Evolutionary conservation across 2,888 invertebrate species (phyloP).

Genomic region (Tiliacea aurago): DNA sequence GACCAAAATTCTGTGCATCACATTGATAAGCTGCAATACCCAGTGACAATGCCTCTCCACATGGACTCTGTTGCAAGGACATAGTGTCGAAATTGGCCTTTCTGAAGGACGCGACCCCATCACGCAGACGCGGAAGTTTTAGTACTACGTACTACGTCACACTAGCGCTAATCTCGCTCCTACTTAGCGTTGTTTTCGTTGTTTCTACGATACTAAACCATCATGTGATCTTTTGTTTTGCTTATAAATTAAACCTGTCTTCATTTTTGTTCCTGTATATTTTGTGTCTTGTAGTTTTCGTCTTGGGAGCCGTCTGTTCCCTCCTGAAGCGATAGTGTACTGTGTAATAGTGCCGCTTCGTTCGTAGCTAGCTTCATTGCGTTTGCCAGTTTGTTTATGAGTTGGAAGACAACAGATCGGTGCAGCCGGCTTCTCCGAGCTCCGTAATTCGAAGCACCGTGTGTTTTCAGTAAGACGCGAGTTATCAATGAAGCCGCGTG

Average conservation of each 20-base stretch:
- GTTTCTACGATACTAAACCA: constrained; percentile 55
- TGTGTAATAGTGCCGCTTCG: constrained; percentile 62
- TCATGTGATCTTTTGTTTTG: constrained; percentile 60
- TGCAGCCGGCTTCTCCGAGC: constrained; percentile 85
- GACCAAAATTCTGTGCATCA: constrained; percentile 60
- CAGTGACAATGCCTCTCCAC: constrained; percentile 73
- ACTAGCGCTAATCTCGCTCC: constrained; percentile 85
- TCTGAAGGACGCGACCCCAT: constrained; percentile 75
- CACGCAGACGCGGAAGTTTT: constrained; percentile 87
- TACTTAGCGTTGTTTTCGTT: constrained; percentile 76
- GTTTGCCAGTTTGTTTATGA: constrained; percentile 88
- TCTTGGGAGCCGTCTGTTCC: constrained; percentile 26
- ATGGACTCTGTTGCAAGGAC: constrained; percentile 80
- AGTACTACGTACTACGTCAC: constrained; percentile 83
- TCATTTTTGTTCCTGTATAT: constrained; percentile 58
- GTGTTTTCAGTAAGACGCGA: constrained; percentile 80
- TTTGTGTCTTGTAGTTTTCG: constrained; percentile 40
- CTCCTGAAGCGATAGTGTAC: constrained; percentile 42
- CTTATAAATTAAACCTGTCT: constrained; percentile 44
- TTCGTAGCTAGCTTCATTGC: constrained; percentile 85
- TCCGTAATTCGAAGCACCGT: constrained; percentile 76
- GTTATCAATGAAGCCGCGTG: constrained; percentile 81
- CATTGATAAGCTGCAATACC: constrained; percentile 74
- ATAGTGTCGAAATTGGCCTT: constrained; percentile 81
- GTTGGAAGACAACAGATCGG: constrained; percentile 89